phyloP scores from a whole-genome alignment of 2,888 invertebrate genomes.

The Callosobruchus maculatus region DNA sequence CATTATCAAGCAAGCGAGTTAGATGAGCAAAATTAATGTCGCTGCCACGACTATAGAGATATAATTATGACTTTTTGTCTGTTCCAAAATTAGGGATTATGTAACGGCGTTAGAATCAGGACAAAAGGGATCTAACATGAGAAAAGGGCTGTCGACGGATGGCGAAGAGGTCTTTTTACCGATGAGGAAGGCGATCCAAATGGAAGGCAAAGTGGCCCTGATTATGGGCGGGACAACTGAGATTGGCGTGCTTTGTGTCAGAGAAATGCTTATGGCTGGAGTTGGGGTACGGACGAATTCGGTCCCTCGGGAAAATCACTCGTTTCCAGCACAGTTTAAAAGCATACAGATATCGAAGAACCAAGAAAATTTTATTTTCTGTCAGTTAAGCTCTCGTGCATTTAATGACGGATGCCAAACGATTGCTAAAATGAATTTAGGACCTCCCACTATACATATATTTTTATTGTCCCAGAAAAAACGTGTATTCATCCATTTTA shows the following conservation, averaged over 20 bases:
- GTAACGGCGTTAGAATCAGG: not conserved
- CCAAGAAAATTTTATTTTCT: too few relatives aligned
- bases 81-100: not conserved
- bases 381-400: too few relatives aligned
- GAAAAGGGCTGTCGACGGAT: not conserved
- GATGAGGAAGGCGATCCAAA: not conserved
- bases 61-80: not conserved
- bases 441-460: too few relatives aligned
- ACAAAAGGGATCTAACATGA: not conserved
- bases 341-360: not conserved
- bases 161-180: not conserved
- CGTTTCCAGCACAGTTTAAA: not conserved
- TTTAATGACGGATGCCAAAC: too few relatives aligned
- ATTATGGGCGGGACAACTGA: slow-evolving; percentile 55
- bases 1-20: not conserved
- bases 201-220: slow-evolving; percentile 32
- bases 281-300: slow-evolving; percentile 30
- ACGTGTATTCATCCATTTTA: too few relatives aligned
- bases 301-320: not conserved
- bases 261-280: slow-evolving; percentile 48
- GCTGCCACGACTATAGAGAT: not conserved
- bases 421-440: too few relatives aligned
- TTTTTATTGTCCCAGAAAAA: too few relatives aligned
- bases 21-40: not conserved
- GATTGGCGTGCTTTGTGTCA: slow-evolving; percentile 50